phyloP scores from a whole-genome alignment of 2,797 vertebrate genomes.

The Ataeniobius toweri region DNA sequence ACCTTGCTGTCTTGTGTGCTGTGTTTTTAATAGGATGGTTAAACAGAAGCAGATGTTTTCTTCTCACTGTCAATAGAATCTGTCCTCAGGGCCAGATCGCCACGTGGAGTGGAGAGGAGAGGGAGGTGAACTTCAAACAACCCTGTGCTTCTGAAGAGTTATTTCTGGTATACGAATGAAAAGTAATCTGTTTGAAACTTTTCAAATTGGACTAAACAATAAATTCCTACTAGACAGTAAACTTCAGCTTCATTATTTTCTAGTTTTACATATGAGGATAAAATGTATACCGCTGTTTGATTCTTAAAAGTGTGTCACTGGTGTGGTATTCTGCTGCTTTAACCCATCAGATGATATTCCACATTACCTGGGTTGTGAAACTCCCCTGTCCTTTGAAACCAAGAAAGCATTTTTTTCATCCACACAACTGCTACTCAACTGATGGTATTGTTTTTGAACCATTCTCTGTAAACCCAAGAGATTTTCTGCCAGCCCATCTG shows the following conservation, averaged over 20 bases:
- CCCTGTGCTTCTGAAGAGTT: background rate
- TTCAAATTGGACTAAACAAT: conserved; percentile 9
- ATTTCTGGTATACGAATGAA: background rate
- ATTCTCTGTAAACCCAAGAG: too few relatives aligned
- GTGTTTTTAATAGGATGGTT: conserved; percentile 68
- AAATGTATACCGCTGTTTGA: background rate
- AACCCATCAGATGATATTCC: too few relatives aligned
- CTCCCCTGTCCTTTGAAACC: too few relatives aligned
- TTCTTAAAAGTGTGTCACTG: background rate
- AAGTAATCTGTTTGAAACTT: background rate
- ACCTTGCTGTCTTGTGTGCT: conserved; percentile 42
- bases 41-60: conserved; percentile 75
- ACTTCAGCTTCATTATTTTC: background rate
- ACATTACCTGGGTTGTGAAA: too few relatives aligned
- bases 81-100: conserved; percentile 65
- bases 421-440: too few relatives aligned
- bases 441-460: too few relatives aligned
- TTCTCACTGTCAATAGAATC: conserved; percentile 75
- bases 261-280: background rate
- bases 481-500: too few relatives aligned
- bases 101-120: conserved; percentile 65
- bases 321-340: too few relatives aligned
- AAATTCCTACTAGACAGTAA: background rate
- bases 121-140: conserved; percentile 54
- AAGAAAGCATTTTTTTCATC: too few relatives aligned